Base-by-base conservation (phyloP, 2,797 vertebrate genomes). In the Coregonus ussuriensis region DNA sequence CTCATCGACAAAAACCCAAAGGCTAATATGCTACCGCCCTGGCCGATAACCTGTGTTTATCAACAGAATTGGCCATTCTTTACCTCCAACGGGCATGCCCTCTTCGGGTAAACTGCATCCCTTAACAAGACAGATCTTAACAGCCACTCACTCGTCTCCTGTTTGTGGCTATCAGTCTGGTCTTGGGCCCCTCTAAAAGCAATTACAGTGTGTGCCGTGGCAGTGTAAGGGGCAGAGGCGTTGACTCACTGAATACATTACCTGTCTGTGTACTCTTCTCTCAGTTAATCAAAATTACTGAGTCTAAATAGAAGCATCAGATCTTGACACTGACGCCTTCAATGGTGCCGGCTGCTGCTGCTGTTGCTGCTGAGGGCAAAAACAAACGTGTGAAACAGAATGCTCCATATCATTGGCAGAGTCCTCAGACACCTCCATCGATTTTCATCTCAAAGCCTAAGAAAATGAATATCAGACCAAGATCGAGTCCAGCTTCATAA, bases 241-340 rank as follows among this genome's bases (percentile, higher is more conserved):
- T 88, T 29, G 83, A 89, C 89, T 88, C 65, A 0, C 80, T 77
- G 84, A 90, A 91, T 85, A 78, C 87, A 92, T 89, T 85, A 91
- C 84, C 83, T 86, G 86, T 78, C 78, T 66, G 79, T 77, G 71
- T 70, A 59, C 80, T 81, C 81, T 88, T 90, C 87, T 86, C 84
- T 79, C 85, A 84, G 88, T 87, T 89, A 88, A 91, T 92, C 89
- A 90, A 25, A 25, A 83, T 88, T 82, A 84, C 86, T 86, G 81
- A 54, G 84, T 79, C 82, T 87, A 90, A 91, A 90, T 88, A 86
- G 85, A 91, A 75, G 82, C 75, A 77, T 83, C 81, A 76, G 79
- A 84, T 87, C 82, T 80, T 75, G 88, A 87, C 87, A 86, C 3
- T 29, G 82, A 89, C 56, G 78, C 82, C 37, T 80, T 82, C 77